Evolutionary conservation across 2,888 invertebrate species (phyloP), one percentile per base, ranked within the genome.

Genomic region (Pollenia griseotomentosa): DNA sequence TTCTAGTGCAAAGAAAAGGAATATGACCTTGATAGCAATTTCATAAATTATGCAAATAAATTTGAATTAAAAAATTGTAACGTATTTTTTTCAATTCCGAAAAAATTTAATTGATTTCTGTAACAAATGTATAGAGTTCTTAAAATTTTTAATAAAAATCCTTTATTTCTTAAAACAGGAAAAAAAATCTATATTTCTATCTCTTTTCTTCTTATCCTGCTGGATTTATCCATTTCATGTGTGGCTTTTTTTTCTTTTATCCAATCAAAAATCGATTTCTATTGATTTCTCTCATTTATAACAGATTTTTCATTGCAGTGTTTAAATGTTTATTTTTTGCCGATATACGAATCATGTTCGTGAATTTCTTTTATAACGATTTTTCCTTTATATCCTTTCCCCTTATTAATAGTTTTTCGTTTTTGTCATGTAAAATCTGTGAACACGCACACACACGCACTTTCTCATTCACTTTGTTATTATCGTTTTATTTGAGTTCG

Each of bases 181-280:
- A 42, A 63, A 6, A 33, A 19, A 33, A 33, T 33, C 33, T 9
- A n/a, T 77, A 61, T 23, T 23, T 19, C 79, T 33, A 2, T 80
- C 70, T 71, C 79, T 80, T 80, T 80, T 53, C 42, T 48, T 48
- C 42, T n/a, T 19, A 63, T 51, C 42, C 42, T 61, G 19, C 1
- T 33, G 33, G 46, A 66, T n/a, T 16, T 66, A 66, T 77, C 46
- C 23, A 65, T 46, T 57, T 63, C 12, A 16, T 46, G 9, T 57
- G 5, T 57, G n/a, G n/a, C 46, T 68, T 5, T 33, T 6, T 33
- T 6, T 33, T 33, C 33, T 33, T 33, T 75, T 66, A 83, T 86
- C 78, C 86, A 86, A 74, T 73, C 86, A 86, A 65, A 73, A 83
- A 74, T 74, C 74, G 66, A 66, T 78, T 81, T 65, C 44, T 81